A percentile compares a stretch with the other conserved stretches of the same genome.
phyloP scores from a whole-genome alignment of 2,113 vertebrate genomes.

The Pangasianodon gigas region DNA sequence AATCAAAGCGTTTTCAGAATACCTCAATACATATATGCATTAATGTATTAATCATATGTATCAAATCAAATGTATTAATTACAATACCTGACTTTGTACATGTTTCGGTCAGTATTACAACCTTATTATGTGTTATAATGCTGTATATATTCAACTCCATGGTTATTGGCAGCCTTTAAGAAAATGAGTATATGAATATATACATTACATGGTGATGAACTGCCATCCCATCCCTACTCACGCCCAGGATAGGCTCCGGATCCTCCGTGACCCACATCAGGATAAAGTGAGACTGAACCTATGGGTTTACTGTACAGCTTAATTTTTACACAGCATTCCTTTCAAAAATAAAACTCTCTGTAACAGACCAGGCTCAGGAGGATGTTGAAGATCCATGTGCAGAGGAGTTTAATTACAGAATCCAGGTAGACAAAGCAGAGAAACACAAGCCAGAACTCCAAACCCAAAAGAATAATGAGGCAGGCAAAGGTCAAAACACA shows the following conservation, averaged over 20 bases:
- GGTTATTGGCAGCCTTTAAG: not conserved
- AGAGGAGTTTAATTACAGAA: not conserved
- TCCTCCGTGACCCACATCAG: not conserved
- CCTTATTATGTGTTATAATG: slow-evolving; percentile 1
- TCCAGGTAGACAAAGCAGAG: not conserved
- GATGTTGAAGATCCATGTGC: not conserved
- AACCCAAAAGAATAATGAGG: not conserved
- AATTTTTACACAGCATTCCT: not conserved
- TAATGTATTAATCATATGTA: not conserved
- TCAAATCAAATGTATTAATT: not conserved
- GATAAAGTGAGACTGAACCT: not conserved
- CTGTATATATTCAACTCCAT: not conserved
- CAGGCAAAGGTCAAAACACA: not conserved
- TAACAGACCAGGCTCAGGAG: not conserved
- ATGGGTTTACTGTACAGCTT: not conserved
- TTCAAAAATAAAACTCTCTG: not conserved
- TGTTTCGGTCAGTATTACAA: slow-evolving; percentile 21
- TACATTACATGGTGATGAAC: not conserved
- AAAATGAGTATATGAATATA: not conserved
- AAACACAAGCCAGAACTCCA: not conserved
- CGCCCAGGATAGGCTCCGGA: not conserved
- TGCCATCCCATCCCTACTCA: not conserved
- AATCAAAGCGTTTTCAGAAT: slow-evolving; percentile 8
- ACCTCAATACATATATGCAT: slow-evolving; percentile 13
- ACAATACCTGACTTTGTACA: not conserved